Evolutionary conservation across 2,888 invertebrate genomes (phyloP).

Genomic region (Pocota personata): DNA sequence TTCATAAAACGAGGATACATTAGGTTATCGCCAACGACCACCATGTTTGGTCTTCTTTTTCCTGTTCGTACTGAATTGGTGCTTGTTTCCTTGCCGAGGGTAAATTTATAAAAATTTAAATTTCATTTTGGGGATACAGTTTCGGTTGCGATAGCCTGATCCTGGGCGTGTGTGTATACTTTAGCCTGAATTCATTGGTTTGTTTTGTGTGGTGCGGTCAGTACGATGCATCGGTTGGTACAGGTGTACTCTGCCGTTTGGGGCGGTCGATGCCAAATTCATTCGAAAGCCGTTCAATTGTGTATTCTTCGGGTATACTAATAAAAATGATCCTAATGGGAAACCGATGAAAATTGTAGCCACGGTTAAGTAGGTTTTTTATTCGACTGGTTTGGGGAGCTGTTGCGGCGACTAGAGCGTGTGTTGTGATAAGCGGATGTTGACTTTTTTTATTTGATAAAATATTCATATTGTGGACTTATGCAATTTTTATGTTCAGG

Average conservation of each 20-base stretch:
- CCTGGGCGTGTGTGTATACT: conserved; percentile 38
- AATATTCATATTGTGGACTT: conserved; percentile 58
- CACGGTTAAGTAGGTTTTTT: conserved; percentile 63
- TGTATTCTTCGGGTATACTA: conserved; percentile 42
- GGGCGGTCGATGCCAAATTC: conserved; percentile 14
- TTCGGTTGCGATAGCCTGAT: conserved; percentile 33
- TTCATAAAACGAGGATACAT: conserved; percentile 73
- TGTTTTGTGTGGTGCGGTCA: conserved; percentile 45
- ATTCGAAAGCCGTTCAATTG: conserved; percentile 48
- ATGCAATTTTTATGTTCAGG: conserved; percentile 47
- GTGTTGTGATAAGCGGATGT: conserved; percentile 60
- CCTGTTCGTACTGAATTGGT: conserved; percentile 3
- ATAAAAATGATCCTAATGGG: conserved; percentile 73
- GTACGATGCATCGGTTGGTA: conserved; percentile 56
- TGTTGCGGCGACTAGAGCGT: conserved; percentile 25
- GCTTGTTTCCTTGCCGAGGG: conserved; percentile 30
- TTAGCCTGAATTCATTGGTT: conserved; percentile 4
- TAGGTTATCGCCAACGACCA: conserved; percentile 70
- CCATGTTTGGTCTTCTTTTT: conserved; percentile 48
- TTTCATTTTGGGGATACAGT: conserved; percentile 53
- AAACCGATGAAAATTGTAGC: conserved; percentile 71
- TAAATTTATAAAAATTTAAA: conserved; percentile 67
- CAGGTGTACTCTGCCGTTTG: conserved; percentile 56
- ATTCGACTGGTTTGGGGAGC: conserved; percentile 27
- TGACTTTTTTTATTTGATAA: conserved; percentile 52